phyloP scores from a whole-genome alignment of 2,113 vertebrate species.

The Nipponia nippon region DNA sequence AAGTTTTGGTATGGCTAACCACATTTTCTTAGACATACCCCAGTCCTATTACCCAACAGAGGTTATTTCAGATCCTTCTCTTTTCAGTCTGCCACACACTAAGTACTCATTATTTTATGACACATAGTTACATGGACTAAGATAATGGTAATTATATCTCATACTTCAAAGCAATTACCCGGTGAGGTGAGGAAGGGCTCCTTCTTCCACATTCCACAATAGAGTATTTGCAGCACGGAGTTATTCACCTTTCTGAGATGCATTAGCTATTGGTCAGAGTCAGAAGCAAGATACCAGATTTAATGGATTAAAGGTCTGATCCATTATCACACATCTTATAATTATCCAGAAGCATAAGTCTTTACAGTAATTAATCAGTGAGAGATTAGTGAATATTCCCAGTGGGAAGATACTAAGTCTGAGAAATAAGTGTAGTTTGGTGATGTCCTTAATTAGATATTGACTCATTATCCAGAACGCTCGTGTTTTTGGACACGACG shows the following conservation, averaged over 20 bases:
- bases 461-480: conserved; percentile 33
- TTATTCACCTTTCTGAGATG: conserved; percentile 60
- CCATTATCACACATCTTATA: conserved; percentile 69
- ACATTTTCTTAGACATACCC: not conserved
- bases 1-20: not conserved
- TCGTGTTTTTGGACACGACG: not conserved
- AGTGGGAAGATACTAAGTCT: conserved; percentile 60
- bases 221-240: conserved; percentile 29
- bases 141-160: conserved; percentile 63
- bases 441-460: conserved; percentile 62
- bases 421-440: conserved; percentile 65
- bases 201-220: conserved; percentile 45
- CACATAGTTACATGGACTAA: conserved; percentile 49
- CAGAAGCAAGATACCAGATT: conserved; percentile 59
- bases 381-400: conserved; percentile 68
- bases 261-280: conserved; percentile 62
- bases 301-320: conserved; percentile 69
- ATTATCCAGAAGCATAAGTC: conserved; percentile 68
- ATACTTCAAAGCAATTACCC: conserved; percentile 64
- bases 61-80: conserved; percentile 51
- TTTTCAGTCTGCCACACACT: conserved; percentile 57
- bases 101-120: conserved; percentile 62
- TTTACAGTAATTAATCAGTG: conserved; percentile 69
- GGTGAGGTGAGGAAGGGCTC: conserved; percentile 32
- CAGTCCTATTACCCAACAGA: not conserved